Conservation (phyloP, 2,113 vertebrate genomes). For the Corythornis cristatus region DNA sequence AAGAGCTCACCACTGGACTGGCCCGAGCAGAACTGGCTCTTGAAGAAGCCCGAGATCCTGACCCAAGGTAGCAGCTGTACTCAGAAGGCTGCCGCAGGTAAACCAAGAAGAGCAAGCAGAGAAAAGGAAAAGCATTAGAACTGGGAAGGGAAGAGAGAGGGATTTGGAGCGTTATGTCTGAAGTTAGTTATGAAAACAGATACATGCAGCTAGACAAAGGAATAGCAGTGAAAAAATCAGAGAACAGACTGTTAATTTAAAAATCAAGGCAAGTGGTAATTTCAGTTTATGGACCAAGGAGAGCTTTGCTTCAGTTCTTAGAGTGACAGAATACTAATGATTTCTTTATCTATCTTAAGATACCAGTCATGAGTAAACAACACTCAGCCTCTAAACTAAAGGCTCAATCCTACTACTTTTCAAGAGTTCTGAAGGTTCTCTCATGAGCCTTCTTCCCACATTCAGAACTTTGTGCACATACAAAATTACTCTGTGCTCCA, state of each 20-base stretch:
- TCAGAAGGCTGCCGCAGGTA: slow-evolving; percentile 83
- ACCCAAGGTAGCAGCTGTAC: slow-evolving; percentile 84
- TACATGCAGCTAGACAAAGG: slow-evolving; percentile 9
- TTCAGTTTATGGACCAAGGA: background rate
- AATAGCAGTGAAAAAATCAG: background rate
- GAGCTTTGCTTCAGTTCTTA: background rate
- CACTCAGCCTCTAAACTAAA: background rate
- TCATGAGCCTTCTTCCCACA: background rate
- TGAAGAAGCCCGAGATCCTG: slow-evolving; percentile 89
- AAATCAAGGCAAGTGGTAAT: background rate
- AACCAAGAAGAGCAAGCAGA: slow-evolving; percentile 49
- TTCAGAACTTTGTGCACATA: background rate
- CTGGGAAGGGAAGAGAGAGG: background rate
- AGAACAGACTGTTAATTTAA: background rate
- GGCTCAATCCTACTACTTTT: background rate
- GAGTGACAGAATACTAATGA: background rate
- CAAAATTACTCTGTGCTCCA: rapidly evolving
- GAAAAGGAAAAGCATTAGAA: slow-evolving; percentile 64
- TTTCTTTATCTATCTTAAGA: background rate
- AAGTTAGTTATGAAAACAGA: background rate
- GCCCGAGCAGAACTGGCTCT: slow-evolving; percentile 93
- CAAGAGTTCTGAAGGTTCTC: background rate
- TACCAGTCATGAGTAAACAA: background rate
- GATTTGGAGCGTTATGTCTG: background rate
- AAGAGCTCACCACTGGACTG: slow-evolving; percentile 93